Conservation (phyloP, 1,140 invertebrate genomes). For the Grapholita molesta region DNA sequence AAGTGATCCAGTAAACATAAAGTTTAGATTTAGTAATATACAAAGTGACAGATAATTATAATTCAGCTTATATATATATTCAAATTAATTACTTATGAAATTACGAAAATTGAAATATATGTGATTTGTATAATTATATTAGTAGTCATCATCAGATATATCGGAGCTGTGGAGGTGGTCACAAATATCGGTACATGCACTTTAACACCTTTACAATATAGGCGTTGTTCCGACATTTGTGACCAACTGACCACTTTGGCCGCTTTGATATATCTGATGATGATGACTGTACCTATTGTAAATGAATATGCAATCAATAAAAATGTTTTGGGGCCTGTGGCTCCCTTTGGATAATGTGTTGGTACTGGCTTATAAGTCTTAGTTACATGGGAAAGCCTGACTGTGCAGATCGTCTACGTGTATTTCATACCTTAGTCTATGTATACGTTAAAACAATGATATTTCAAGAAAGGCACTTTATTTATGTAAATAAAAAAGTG, state of each 20-base stretch:
- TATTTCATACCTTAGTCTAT: not conserved
- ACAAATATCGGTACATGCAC: too few relatives aligned
- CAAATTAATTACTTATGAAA: not conserved
- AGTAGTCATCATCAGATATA: too few relatives aligned
- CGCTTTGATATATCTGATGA: too few relatives aligned
- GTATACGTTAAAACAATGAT: slow-evolving; percentile 22
- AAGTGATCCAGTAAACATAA: not conserved
- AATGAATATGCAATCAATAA: not conserved
- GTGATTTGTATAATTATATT: too few relatives aligned
- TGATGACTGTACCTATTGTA: not conserved
- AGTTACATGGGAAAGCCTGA: not conserved
- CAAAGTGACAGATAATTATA: not conserved
- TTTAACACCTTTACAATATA: too few relatives aligned
- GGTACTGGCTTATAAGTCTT: not conserved
- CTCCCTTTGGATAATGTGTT: not conserved
- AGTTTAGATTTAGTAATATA: not conserved
- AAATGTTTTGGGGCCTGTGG: not conserved
- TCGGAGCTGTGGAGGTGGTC: too few relatives aligned
- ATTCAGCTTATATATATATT: not conserved
- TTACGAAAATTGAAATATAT: too few relatives aligned
- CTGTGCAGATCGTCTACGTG: not conserved
- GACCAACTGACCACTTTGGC: too few relatives aligned
- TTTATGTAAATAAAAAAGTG: slow-evolving; percentile 51
- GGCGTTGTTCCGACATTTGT: too few relatives aligned
- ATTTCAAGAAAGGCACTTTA: slow-evolving; percentile 65